phyloP scores from a whole-genome alignment of 2,113 vertebrate genomes.

The Thamnophis sirtalis region DNA sequence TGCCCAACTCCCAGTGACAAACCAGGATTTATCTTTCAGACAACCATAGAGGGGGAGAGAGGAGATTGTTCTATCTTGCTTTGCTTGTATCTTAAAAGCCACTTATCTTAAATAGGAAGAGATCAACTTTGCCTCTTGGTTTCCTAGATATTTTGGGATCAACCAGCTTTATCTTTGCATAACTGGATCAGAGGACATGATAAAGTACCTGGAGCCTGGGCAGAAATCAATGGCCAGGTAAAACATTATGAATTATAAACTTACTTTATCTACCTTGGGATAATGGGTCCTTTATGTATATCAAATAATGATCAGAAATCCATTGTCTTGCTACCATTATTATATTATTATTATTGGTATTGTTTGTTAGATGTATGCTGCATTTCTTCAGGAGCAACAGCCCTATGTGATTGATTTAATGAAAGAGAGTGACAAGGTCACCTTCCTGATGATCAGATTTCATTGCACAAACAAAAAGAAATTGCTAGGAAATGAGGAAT shows the following conservation, averaged over 20 bases:
- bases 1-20: not conserved
- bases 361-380: not conserved
- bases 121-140: slow-evolving; percentile 19
- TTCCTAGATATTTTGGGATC: slow-evolving; percentile 80
- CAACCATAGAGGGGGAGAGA: not conserved
- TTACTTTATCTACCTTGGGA: not conserved
- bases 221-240: slow-evolving; percentile 84
- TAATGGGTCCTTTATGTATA: not conserved
- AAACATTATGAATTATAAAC: not conserved
- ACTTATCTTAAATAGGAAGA: slow-evolving; percentile 3
- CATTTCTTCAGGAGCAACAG: not conserved
- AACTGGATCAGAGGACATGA: slow-evolving; percentile 98
- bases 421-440: not conserved
- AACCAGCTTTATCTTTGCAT: slow-evolving; percentile 83
- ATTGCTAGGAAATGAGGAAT: not conserved
- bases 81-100: not conserved
- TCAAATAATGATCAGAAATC: not conserved
- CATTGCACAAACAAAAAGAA: not conserved
- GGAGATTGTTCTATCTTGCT: not conserved
- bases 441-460: not conserved
- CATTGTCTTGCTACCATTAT: not conserved
- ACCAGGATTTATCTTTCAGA: not conserved
- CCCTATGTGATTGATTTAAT: not conserved
- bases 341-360: not conserved
- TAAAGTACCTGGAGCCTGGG: slow-evolving; percentile 95